Conservation (phyloP, 2,113 vertebrate genomes). For the Takifugu flavidus region DNA sequence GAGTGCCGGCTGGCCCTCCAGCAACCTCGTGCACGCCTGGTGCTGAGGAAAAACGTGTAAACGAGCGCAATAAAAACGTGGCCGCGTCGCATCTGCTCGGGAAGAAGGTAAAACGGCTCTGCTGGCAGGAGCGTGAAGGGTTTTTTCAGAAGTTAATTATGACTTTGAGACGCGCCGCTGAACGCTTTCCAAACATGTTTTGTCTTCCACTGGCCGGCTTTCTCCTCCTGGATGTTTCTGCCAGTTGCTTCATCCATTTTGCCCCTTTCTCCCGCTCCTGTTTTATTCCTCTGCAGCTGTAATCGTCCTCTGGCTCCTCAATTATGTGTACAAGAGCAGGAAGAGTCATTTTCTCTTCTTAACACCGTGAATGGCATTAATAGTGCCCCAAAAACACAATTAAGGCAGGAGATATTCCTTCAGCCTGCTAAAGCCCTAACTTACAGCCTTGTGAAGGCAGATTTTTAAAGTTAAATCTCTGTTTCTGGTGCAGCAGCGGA, state of each 20-base stretch:
- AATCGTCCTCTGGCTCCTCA: conserved; percentile 64
- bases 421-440: conserved; percentile 56
- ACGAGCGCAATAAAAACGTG: conserved; percentile 68
- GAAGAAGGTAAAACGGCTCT: conserved; percentile 51
- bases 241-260: conserved; percentile 33
- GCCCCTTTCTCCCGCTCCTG: conserved; percentile 22
- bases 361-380: conserved; percentile 75
- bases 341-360: conserved; percentile 68
- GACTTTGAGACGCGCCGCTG: conserved; percentile 65
- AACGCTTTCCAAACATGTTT: conserved; percentile 63
- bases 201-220: conserved; percentile 14
- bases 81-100: conserved; percentile 61
- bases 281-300: conserved; percentile 35
- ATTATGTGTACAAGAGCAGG: conserved; percentile 64
- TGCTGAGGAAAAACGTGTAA: conserved; percentile 59
- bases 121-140: conserved; percentile 53
- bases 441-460: conserved; percentile 51
- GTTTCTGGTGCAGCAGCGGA: conserved; percentile 51
- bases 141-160: conserved; percentile 72
- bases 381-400: conserved; percentile 68
- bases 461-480: conserved; percentile 64
- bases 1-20: conserved; percentile 32
- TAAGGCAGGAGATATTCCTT: conserved; percentile 59
- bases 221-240: conserved; percentile 29
- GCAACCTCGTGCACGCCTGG: conserved; percentile 53